Base-by-base conservation (phyloP, 1,140 invertebrate genomes). In the Coptotermes formosanus region DNA sequence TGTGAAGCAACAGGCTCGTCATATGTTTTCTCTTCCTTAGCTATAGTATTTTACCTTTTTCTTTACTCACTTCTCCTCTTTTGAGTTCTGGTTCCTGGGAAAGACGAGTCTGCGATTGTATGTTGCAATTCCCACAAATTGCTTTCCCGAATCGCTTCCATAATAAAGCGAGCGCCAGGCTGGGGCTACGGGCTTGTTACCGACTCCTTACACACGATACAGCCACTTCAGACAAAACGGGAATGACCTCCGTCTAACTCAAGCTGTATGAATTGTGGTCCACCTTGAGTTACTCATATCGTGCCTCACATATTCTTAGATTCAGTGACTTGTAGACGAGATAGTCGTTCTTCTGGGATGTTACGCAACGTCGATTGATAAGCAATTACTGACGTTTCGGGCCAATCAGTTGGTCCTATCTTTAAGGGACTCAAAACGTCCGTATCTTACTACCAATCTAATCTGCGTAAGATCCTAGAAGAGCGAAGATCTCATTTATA, bases 101-200 rank as follows among this genome's bases (percentile, higher is more conserved):
- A 64, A 64, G 59, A 64, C 59, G 59, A 64, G 59, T 64, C 59
- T n/a, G 59, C 59, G 59, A 83, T 83, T 83, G 82, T 83, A 21
- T 83, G 82, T 83, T 83, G 21, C 82, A 83, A 83, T 83, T 83
- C 82, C 38, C 82, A 83, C 82, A 83, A 83, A 83, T 83, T 83
- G 82, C 82, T 83, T 30, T 30, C 30, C 45, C 82, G n/a, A 83
- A 83, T 83, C 82, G 82, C 82, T 25, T 83, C 82, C 82, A 83
- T 83, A 83, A 83, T 83, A 30, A 83, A 83, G 82, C 21, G n/a
- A 19, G 82, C 12, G 0, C 59, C 25, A 48, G 14, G 45, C 14
- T 64, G 59, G 16, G 59, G 59, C 59, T 64, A 64, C 59, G 9
- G 25, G 59, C 9, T 19, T 64, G 59, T 64, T 64, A 8, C 25